Base-by-base conservation (phyloP, 2,797 vertebrate species). In the Sparidentex hasta region DNA sequence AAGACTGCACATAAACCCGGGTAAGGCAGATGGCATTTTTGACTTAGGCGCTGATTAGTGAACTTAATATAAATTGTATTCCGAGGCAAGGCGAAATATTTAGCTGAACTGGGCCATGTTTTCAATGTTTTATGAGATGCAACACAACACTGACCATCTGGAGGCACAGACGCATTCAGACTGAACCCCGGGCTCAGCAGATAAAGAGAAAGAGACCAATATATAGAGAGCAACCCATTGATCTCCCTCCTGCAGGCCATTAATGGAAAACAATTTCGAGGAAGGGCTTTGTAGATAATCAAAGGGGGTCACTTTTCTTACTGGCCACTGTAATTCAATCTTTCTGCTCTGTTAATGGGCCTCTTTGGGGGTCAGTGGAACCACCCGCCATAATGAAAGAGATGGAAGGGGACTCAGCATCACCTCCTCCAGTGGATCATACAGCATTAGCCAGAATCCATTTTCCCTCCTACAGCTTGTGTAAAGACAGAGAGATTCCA, bases 211-310 rank as follows among this genome's bases (percentile, higher is more conserved):
- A 54, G 51, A 64, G 56, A 74, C 68, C 38, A 50, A 73, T 51
- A 64, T 67, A 74, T 71, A 65, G 47, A 63, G 54, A 83, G 61
- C 47, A 77, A 76, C 33, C 62, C 75, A 91, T 87, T 83, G 82
- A 89, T 90, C 81, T 85, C 81, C 64, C 56, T 80, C 70, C 72
- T 75, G 38, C 71, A 72, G 73, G 75, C 77, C 76, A 85, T 80
- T 90, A 84, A 90, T 82, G 82, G 78, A 90, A 90, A 77, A 87
- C 70, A 51, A 81, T 85, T 88, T 84, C 62, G 83, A 66, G 66
- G 66, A 48, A 69, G 16, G 41, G 51, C 44, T 81, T 70, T 81
- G 65, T 21, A 72, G 85, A 89, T 84, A 87, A 88, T 92, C 81
- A 86, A 62, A 83, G 64, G 55, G 55, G 82, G 74, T 87, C 81